Conservation (phyloP, 2,888 invertebrate species). For the Pachymerium ferrugineum region DNA sequence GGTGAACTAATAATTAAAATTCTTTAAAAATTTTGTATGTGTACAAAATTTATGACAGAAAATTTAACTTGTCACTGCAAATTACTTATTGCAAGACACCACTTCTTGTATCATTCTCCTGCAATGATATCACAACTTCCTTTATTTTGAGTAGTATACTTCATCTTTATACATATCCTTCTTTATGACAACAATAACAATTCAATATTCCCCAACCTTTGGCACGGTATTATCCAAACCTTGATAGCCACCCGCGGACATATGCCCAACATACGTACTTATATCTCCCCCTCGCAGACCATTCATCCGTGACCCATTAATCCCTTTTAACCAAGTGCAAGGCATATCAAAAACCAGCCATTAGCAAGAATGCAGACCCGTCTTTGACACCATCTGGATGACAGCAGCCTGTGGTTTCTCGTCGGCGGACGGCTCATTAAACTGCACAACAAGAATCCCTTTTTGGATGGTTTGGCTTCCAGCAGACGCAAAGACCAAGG, state of each 20-base stretch:
- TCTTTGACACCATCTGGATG: conserved; percentile 24
- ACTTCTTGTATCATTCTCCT: too few species aligned
- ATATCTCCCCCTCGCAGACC: not conserved
- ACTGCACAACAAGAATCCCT: conserved; percentile 11
- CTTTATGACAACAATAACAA: conserved; percentile 16
- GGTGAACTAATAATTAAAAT: too few species aligned
- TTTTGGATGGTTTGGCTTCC: conserved; percentile 14
- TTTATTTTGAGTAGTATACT: too few species aligned
- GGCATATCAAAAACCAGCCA: conserved; percentile 4
- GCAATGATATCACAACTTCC: too few species aligned
- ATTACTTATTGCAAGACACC: too few species aligned
- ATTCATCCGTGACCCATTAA: conserved; percentile 25
- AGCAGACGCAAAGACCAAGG: conserved; percentile 16
- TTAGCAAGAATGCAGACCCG: conserved; percentile 24
- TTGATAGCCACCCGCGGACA: not conserved
- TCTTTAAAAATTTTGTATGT: too few species aligned
- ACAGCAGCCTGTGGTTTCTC: conserved; percentile 23
- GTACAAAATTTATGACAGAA: too few species aligned
- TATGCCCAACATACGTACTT: conserved; percentile 2
- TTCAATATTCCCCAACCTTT: not conserved
- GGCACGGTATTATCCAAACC: not conserved
- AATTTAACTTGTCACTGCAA: too few species aligned
- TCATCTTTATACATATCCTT: too few species aligned
- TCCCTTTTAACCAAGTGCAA: conserved; percentile 2
- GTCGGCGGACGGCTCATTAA: conserved; percentile 1